Conservation (phyloP, 1,140 invertebrate species). For the Drosophila auraria region DNA sequence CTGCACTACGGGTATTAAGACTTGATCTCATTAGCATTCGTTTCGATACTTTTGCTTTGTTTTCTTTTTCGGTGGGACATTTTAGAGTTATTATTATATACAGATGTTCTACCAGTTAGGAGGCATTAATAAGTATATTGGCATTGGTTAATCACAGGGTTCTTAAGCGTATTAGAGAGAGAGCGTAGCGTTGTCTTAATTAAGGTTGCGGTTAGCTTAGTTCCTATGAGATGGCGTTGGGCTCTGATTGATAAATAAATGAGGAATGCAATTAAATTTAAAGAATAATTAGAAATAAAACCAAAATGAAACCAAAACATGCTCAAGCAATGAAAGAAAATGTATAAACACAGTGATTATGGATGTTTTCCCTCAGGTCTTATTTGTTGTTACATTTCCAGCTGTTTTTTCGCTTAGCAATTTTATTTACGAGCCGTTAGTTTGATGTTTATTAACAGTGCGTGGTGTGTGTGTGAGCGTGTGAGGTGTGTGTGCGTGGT, state of each 20-base stretch:
- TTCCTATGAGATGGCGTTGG: constrained; percentile 29
- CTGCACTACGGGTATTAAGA: constrained; percentile 37
- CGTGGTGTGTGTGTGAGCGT: constrained; percentile 29
- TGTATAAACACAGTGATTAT: constrained; percentile 17
- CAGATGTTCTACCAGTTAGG: constrained; percentile 49
- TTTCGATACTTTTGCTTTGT: constrained; percentile 62
- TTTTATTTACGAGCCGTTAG: constrained; percentile 65
- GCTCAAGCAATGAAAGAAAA: constrained; percentile 50
- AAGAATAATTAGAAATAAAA: constrained; percentile 12
- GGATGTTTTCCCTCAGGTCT: constrained; percentile 1
- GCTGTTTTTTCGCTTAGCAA: constrained; percentile 15
- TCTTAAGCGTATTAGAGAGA: constrained; percentile 31
- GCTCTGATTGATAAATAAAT: constrained; percentile 41
- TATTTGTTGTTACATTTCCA: constrained; percentile 17
- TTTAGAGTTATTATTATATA: constrained; percentile 63
- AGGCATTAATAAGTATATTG: constrained; percentile 27
- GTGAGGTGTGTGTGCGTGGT: constrained; percentile 29
- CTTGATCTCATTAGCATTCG: constrained; percentile 78
- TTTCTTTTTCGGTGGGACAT: constrained; percentile 24
- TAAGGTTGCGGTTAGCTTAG: constrained; percentile 37
- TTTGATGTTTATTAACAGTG: constrained; percentile 65
- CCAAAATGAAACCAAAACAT: constrained; percentile 55
- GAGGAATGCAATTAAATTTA: constrained; percentile 37
- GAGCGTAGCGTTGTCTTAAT: constrained; percentile 17
- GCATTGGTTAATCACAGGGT: constrained; percentile 25